Evolutionary conservation across 1,140 invertebrate species (phyloP), one percentile per base, ranked within the genome.

Genomic region (Ladona fulva): DNA sequence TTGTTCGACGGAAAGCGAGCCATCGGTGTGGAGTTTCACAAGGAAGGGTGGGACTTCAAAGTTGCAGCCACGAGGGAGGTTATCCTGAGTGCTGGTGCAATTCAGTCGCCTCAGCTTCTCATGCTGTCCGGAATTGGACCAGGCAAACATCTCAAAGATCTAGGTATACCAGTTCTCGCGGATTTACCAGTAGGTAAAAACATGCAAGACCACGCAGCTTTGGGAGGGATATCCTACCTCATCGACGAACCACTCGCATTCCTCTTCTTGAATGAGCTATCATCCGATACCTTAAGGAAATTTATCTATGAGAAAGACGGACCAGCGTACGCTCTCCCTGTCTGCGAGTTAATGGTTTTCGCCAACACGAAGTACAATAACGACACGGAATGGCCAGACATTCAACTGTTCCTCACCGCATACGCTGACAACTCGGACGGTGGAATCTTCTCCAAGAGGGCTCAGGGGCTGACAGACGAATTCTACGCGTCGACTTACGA

Each of bases 321-420:
- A 0, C 94, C 94, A 0, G 82, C 96, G 16, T 95, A 94, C 0
- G 92, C 92, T 0, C 93, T 91, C 79, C 89, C 95, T 6, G 94
- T 94, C 0, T 83, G 95, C n/a, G 52, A 66, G 14, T 19, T 66
- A 66, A 66, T 66, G 52, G n/a, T 66, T 19, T 66, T 66, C 52
- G 52, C 52, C 52, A 66, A 66, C 5, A 66, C 52, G 12, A 66
- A 19, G 14, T 66, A 66, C 12, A 22, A 16, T 19, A 66, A 66
- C 14, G 16, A 66, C 5, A 66, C 52, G 1, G 52, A 66, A 19
- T 29, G 25, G 25, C 75, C 75, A 76, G 75, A 76, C 42, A 22
- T 76, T 76, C 25, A 76, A 42, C 11, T 76, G 11, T 37, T 76
- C 25, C 24, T 76, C 5, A 25, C 24, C 1, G 22, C 75, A 19